Percentiles rank a stretch among this genome's conserved stretches.
These are phyloP conservation scores for Sesamia inferens DNA, from an alignment of 2,888 invertebrate species.

Conservation along the genomic window DNA sequence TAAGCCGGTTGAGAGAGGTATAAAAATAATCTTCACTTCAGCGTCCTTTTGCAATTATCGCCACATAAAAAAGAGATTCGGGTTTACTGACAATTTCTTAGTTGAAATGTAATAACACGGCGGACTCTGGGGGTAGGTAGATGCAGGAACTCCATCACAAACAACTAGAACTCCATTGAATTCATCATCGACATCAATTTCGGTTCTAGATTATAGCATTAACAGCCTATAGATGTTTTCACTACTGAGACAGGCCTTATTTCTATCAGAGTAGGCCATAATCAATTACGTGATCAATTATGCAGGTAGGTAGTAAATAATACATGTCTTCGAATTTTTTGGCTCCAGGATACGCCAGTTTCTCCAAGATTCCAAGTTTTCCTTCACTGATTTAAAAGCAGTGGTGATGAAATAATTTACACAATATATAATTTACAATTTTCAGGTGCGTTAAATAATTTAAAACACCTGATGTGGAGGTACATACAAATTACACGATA, in stretches of 20 bases:
- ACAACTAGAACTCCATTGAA: background rate
- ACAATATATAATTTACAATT: no score
- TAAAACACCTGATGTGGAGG: background rate
- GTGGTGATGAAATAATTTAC: background rate
- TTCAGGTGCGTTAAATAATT: no score
- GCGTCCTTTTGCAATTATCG: background rate
- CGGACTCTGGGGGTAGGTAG: background rate
- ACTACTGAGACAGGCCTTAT: background rate
- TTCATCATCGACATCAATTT: background rate
- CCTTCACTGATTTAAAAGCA: background rate
- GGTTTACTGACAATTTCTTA: background rate
- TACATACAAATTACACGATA: no score
- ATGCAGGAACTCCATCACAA: background rate
- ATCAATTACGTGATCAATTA: background rate
- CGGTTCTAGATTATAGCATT: background rate
- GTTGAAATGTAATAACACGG: background rate
- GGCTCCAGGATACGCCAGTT: background rate
- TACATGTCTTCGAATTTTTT: background rate
- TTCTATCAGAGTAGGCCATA: background rate
- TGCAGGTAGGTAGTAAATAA: background rate
- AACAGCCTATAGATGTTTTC: background rate
- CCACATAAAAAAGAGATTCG: background rate
- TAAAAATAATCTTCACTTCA: background rate
- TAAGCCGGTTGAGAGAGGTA: no score
- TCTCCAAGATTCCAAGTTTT: background rate